Conservation (phyloP, 2,113 vertebrate species). For the Podarcis cretensis region DNA sequence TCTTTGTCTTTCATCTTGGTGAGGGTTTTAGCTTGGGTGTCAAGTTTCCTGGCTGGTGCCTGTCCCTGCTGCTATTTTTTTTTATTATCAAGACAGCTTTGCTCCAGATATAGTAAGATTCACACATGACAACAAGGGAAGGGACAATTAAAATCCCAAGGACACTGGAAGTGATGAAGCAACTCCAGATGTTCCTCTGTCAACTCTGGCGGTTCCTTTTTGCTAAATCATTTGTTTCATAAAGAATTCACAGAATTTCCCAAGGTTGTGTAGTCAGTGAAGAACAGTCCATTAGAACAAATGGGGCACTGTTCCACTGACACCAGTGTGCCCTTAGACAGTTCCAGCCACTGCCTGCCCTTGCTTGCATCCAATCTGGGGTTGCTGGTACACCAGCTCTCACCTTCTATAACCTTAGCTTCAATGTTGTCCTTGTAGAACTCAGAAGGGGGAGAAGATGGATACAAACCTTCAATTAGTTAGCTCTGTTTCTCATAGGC, state of each 20-base stretch:
- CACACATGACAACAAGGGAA: neutral
- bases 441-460: no score
- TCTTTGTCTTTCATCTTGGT: neutral
- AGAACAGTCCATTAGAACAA: no score
- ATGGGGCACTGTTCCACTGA: no score
- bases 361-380: no score
- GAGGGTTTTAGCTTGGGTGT: constrained; percentile 29
- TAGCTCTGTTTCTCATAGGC: no score
- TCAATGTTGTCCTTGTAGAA: no score
- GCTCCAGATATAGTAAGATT: neutral
- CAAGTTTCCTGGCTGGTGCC: constrained; percentile 17
- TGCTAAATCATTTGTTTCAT: neutral
- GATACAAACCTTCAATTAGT: no score
- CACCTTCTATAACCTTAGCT: no score
- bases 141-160: neutral
- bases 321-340: no score
- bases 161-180: neutral
- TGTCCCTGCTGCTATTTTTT: neutral
- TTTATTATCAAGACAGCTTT: neutral
- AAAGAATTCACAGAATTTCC: neutral
- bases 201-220: neutral
- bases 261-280: neutral
- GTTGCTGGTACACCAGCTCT: no score
- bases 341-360: no score
- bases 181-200: neutral